phyloP scores from a whole-genome alignment of 2,888 invertebrate genomes.

The Tethea ocularis region DNA sequence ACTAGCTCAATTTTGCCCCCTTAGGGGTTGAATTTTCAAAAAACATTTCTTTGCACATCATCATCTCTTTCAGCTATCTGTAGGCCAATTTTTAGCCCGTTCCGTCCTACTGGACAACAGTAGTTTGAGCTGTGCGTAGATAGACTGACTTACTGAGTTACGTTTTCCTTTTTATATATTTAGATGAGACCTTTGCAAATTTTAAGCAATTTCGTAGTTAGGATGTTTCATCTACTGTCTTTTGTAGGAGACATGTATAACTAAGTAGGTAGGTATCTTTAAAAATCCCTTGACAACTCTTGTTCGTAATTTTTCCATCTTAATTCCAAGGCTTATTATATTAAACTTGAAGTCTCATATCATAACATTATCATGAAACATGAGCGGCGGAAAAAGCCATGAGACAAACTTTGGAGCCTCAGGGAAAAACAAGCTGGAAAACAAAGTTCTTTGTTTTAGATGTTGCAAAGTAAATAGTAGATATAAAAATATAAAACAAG shows the following conservation, averaged over 20 bases:
- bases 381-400: neutral
- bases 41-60: too few relatives aligned
- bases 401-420: neutral
- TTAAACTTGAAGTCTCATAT: neutral
- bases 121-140: too few relatives aligned
- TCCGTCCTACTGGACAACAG: too few relatives aligned
- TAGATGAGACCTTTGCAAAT: too few relatives aligned
- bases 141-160: too few relatives aligned
- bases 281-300: neutral
- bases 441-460: conserved; percentile 9
- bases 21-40: too few relatives aligned
- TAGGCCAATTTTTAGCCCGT: too few relatives aligned
- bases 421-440: conserved; percentile 6
- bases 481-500: conserved; percentile 32
- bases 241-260: neutral
- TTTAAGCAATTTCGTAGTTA: neutral
- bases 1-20: too few relatives aligned
- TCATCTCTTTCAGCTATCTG: too few relatives aligned
- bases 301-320: neutral
- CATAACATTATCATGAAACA: conserved; percentile 3
- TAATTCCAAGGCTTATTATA: neutral
- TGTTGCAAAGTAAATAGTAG: conserved; percentile 25
- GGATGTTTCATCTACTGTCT: neutral
- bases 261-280: neutral
- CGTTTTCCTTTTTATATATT: too few relatives aligned